These are phyloP conservation scores for Eustalomyia histrio DNA, from an alignment of 2,888 invertebrate species.

Conservation along the genomic window DNA sequence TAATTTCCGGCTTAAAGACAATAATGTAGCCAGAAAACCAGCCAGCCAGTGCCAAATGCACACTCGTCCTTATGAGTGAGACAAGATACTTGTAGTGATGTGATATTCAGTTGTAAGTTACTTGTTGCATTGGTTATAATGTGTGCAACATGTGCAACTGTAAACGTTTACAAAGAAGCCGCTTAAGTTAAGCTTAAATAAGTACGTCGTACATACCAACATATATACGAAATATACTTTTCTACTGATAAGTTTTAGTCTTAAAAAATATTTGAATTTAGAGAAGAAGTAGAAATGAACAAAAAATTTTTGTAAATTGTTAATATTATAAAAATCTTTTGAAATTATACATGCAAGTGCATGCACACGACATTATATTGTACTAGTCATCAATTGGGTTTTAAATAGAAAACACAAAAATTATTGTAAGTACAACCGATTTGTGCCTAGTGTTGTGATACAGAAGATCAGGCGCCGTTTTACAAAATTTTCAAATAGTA, in stretches of 20 bases:
- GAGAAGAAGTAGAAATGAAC: conserved; percentile 7
- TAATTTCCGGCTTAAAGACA: conserved; percentile 45
- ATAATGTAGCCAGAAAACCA: conserved; percentile 24
- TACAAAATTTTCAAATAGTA: conserved; percentile 38
- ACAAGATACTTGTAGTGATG: conserved; percentile 38
- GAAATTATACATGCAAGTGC: conserved; percentile 63
- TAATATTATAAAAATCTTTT: conserved; percentile 55
- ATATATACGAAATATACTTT: neutral
- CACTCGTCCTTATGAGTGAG: conserved; percentile 42
- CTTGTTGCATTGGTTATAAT: conserved; percentile 32
- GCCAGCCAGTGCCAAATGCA: conserved; percentile 14
- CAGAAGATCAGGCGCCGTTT: conserved; percentile 59
- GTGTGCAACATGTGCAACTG: conserved; percentile 60
- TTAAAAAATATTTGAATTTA: conserved; percentile 54
- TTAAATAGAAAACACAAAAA: conserved; percentile 14
- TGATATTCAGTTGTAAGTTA: conserved; percentile 40
- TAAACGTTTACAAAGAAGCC: conserved; percentile 62
- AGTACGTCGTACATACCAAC: neutral
- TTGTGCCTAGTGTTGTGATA: conserved; percentile 54
- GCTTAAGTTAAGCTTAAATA: conserved; percentile 35
- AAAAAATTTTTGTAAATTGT: conserved; percentile 59
- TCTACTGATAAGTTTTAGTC: conserved; percentile 49
- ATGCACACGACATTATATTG: conserved; percentile 59
- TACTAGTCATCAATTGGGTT: conserved; percentile 55
- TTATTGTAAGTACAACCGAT: conserved; percentile 37